Conservation (phyloP, 2,797 vertebrate species). For the Gambusia yucatana region DNA sequence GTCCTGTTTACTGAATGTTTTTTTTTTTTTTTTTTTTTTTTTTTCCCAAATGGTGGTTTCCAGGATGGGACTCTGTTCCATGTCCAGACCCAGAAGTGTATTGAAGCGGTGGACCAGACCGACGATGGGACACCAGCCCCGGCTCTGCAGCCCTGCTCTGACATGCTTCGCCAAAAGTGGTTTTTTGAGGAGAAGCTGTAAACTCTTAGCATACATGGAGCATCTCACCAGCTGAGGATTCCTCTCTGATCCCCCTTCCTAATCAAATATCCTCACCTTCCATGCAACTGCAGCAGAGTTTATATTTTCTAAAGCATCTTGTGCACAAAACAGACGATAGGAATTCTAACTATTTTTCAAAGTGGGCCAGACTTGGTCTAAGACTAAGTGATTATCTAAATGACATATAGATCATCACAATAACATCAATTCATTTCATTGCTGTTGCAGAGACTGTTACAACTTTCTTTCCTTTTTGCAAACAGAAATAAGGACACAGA, state of each 20-base stretch:
- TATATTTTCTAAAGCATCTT: constrained; percentile 20
- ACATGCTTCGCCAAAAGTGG: constrained; percentile 87
- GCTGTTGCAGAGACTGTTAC: constrained; percentile 1
- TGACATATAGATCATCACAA: too few species aligned
- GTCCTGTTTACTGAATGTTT: background rate
- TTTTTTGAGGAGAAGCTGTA: constrained; percentile 87
- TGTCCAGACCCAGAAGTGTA: constrained; percentile 85
- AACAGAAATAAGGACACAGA: background rate
- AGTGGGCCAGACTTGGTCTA: constrained; percentile 9
- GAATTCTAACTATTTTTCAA: constrained; percentile 27
- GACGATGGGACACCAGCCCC: constrained; percentile 83
- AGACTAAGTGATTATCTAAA: constrained; percentile 7
- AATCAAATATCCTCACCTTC: constrained; percentile 25
- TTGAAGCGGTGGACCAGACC: constrained; percentile 82
- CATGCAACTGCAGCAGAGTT: constrained; percentile 10
- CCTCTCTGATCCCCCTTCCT: background rate
- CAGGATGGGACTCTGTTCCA: constrained; percentile 91
- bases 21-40: background rate
- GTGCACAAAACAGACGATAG: constrained; percentile 1
- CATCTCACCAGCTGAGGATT: constrained; percentile 14
- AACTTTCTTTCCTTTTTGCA: background rate
- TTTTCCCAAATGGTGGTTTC: constrained; percentile 9
- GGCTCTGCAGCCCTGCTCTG: constrained; percentile 82
- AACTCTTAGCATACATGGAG: background rate
- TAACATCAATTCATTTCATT: too few species aligned